Evolutionary conservation across 2,113 vertebrate species (phyloP), one percentile per base, ranked within the genome.

Genomic region (Podilymbus podiceps): DNA sequence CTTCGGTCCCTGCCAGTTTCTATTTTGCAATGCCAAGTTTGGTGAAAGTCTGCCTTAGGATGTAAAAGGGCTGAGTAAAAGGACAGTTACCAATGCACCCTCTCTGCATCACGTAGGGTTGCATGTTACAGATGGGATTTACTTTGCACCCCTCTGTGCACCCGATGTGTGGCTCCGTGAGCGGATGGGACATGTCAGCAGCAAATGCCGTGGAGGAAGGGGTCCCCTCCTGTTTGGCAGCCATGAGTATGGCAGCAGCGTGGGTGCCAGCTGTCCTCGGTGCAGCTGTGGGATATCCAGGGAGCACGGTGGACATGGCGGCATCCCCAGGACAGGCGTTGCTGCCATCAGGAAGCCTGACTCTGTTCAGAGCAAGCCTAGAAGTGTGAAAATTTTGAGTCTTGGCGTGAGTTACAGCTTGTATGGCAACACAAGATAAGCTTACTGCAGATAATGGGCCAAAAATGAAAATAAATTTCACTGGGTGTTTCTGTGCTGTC

Each of bases 401-500:
- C 50, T 49, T 96, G 92, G 69, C 77, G 62, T 86, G 58, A 89
- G 74, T 82, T 77, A 46, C 40, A 75, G 56, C 76, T 95, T 73
- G 69, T 56, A 69, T 76, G 77, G 94, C 90, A 92, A 38, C 40
- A 92, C 1, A 30, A 93, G 86, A 95, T 91, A 93, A 94, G 75
- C 73, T 90, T 15, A 12, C 22, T 80, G 92, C 31, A 85, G 89
- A 55, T 42, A 58, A 78, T 53, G 76, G 68, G 89, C 83, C 82
- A 95, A 83, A 82, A 90, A 89, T 28, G 53, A 82, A 88, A 93
- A 88, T 93, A 89, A 89, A 91, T 91, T 87, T 91, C 24, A 6
- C 62, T 78, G 87, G 56, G 52, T 91, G 84, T 92, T 97, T 90
- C 91, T 72, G 46, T 75, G 80, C 95, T 95, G 77, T 95, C 81